A percentile compares a stretch with the other conserved stretches of the same genome.
Conservation (phyloP, 2,888 invertebrate genomes). For the Galeopsomyia nigrocyanea region DNA sequence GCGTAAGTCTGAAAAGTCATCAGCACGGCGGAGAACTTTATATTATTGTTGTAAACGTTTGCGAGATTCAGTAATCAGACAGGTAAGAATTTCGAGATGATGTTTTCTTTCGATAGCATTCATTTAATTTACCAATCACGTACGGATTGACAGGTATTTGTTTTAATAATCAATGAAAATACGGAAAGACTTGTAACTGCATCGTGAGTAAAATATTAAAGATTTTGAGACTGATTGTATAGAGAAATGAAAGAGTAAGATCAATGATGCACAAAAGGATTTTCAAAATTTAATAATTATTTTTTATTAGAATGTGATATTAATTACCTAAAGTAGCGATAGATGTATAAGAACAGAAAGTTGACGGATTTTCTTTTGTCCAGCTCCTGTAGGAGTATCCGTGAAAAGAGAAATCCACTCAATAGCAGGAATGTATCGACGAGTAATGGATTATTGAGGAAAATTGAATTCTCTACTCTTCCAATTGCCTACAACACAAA, state of each 20-base stretch:
- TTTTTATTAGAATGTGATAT: background rate
- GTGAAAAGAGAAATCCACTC: constrained; percentile 79
- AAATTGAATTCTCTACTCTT: constrained; percentile 73
- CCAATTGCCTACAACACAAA: constrained; percentile 71
- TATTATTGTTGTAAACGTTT: too few species aligned
- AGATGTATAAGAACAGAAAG: constrained; percentile 74
- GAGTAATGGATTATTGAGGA: constrained; percentile 78
- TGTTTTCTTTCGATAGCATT: too few species aligned
- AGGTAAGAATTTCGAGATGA: too few species aligned
- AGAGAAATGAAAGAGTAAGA: too few species aligned
- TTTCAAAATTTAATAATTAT: background rate
- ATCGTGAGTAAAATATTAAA: too few species aligned
- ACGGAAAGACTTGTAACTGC: too few species aligned
- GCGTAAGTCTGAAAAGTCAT: constrained; percentile 74
- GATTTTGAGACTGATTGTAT: too few species aligned
- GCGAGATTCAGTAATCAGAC: too few species aligned
- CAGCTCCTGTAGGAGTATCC: constrained; percentile 77
- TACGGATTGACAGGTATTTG: too few species aligned
- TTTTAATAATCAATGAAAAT: too few species aligned
- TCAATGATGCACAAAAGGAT: background rate
- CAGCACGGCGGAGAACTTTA: background rate
- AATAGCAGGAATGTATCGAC: constrained; percentile 82
- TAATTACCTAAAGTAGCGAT: constrained; percentile 77
- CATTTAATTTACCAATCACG: too few species aligned
- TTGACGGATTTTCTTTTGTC: constrained; percentile 76